Evolutionary conservation across 2,888 invertebrate genomes (phyloP).

Genomic region (Eupithecia tripunctaria): DNA sequence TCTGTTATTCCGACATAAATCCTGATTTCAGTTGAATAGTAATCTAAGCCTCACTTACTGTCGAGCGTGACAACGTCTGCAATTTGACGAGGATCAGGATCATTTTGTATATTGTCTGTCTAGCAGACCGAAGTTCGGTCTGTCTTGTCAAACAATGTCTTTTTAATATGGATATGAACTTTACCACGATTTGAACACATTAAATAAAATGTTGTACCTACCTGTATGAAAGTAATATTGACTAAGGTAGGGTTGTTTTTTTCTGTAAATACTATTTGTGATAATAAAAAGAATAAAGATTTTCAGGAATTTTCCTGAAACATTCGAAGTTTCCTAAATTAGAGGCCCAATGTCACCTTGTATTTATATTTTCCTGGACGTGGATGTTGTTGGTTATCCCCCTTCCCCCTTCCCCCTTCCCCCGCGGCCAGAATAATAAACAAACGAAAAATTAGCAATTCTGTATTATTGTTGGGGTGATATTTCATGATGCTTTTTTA

Average conservation of each 20-base stretch:
- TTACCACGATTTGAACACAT: too few species aligned
- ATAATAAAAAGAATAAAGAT: not conserved
- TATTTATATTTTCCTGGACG: not conserved
- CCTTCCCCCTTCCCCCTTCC: not conserved
- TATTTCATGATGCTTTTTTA: not conserved
- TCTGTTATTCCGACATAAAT: not conserved
- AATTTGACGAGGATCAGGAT: not conserved
- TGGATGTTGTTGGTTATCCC: not conserved
- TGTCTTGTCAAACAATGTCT: not conserved
- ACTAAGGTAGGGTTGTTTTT: not conserved
- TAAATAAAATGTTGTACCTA: too few species aligned
- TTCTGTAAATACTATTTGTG: not conserved
- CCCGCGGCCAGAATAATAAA: slow-evolving; percentile 1
- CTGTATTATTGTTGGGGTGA: not conserved
- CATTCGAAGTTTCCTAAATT: not conserved
- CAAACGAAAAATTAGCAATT: slow-evolving; percentile 5
- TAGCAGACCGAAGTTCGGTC: not conserved
- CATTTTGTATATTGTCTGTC: not conserved
- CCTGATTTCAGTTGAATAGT: not conserved
- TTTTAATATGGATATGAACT: too few species aligned
- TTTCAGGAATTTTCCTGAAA: too few species aligned
- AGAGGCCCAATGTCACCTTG: not conserved
- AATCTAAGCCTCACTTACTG: not conserved
- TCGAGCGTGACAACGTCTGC: not conserved
- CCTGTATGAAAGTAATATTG: too few species aligned